Evolutionary conservation across 2,888 invertebrate genomes (phyloP).

Genomic region (Phalangium opilio): DNA sequence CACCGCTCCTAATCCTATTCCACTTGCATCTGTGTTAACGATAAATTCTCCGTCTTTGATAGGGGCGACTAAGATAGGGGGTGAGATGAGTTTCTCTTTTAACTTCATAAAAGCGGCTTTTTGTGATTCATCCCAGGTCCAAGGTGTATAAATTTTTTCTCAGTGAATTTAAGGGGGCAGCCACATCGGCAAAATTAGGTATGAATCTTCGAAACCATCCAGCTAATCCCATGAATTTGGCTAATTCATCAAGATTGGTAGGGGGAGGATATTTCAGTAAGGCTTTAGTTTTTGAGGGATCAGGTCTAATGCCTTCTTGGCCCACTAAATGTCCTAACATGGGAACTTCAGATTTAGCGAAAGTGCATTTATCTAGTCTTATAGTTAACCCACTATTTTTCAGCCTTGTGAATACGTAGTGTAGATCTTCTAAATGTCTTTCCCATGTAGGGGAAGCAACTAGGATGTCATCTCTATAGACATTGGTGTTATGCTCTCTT

Average conservation of each 20-base stretch:
- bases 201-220: slow-evolving; percentile 8
- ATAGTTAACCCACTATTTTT: slow-evolving; percentile 16
- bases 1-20: slow-evolving; percentile 21
- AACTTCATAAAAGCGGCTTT: slow-evolving; percentile 6
- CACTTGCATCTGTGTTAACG: slow-evolving; percentile 22
- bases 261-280: slow-evolving; percentile 9
- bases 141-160: slow-evolving; percentile 6
- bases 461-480: slow-evolving; percentile 22
- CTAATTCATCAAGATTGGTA: slow-evolving; percentile 4
- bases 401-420: slow-evolving; percentile 16
- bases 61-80: slow-evolving; percentile 20
- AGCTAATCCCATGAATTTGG: neutral
- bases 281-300: slow-evolving; percentile 3
- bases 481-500: neutral
- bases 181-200: slow-evolving; percentile 2
- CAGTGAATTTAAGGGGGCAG: slow-evolving; percentile 4
- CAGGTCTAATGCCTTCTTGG: slow-evolving; percentile 3
- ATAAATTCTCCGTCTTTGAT: slow-evolving; percentile 11
- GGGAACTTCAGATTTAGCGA: slow-evolving; percentile 10
- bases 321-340: slow-evolving; percentile 11
- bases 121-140: slow-evolving; percentile 4
- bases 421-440: slow-evolving; percentile 12
- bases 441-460: slow-evolving; percentile 16
- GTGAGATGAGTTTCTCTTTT: slow-evolving; percentile 6
- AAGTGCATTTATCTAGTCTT: slow-evolving; percentile 18